Evolutionary conservation across 2,888 invertebrate species (phyloP).

Genomic region (Cantharis rufa): DNA sequence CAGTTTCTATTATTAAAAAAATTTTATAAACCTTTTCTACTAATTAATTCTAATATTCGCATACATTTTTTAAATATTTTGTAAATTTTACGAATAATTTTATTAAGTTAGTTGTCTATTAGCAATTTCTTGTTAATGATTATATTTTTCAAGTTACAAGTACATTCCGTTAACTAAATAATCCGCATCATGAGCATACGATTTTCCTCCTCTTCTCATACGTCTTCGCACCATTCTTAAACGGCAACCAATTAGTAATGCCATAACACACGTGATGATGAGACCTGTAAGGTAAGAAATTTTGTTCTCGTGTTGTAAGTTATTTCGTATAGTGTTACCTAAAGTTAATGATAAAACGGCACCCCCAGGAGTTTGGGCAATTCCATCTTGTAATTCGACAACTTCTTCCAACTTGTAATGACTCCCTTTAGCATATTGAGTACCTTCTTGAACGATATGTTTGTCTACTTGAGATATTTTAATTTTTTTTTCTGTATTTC

Average conservation of each 20-base stretch:
- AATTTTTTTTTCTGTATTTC: constrained; percentile 15
- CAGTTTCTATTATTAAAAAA: not conserved
- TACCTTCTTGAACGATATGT: constrained; percentile 6
- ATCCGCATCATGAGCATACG: constrained; percentile 91
- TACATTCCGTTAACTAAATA: constrained; percentile 99
- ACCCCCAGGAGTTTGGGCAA: constrained; percentile 73
- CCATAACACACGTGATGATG: constrained; percentile 78
- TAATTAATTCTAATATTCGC: not conserved
- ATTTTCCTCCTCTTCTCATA: constrained; percentile 76
- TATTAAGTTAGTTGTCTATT: not conserved
- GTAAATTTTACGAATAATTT: not conserved
- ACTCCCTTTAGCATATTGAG: constrained; percentile 43
- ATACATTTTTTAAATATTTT: not conserved
- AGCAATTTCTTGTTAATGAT: not conserved
- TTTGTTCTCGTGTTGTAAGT: too few relatives aligned
- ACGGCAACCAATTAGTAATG: constrained; percentile 81
- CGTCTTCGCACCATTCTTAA: constrained; percentile 76
- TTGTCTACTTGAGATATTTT: constrained; percentile 28
- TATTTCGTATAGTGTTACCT: constrained; percentile 55
- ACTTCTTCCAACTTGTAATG: constrained; percentile 43
- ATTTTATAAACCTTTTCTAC: not conserved
- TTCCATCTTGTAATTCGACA: constrained; percentile 61
- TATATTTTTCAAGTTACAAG: constrained; percentile 62
- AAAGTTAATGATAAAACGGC: constrained; percentile 79
- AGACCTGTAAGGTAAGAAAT: constrained; percentile 62